phyloP scores from a whole-genome alignment of 2,113 vertebrate species.

The Vidua macroura region DNA sequence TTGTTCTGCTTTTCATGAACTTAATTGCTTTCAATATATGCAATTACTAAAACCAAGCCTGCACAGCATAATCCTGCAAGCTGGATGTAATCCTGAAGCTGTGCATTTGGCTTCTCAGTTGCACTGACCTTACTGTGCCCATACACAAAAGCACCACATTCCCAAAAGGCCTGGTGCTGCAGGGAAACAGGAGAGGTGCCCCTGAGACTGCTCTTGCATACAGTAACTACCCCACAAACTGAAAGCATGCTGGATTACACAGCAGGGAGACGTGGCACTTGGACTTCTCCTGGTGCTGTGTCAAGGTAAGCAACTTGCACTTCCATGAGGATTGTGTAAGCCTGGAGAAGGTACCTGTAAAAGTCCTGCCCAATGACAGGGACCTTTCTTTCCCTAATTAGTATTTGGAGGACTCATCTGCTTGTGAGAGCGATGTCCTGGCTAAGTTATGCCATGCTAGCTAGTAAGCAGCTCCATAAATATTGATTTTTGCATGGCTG shows the following conservation, averaged over 20 bases:
- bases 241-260: background rate
- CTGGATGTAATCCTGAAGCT: background rate
- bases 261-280: background rate
- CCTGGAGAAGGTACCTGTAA: background rate
- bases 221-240: background rate
- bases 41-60: background rate
- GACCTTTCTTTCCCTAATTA: background rate
- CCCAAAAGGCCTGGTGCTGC: background rate
- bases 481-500: background rate
- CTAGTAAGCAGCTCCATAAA: background rate
- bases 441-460: background rate
- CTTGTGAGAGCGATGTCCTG: background rate
- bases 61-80: background rate
- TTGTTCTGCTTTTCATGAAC: conserved; percentile 6
- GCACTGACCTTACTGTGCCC: background rate
- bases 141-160: background rate
- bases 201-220: background rate
- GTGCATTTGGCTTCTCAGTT: background rate
- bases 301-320: background rate
- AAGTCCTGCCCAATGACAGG: background rate
- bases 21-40: background rate
- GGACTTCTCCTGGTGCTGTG: background rate
- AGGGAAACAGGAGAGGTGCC: background rate
- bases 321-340: background rate
- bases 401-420: background rate